Conservation (phyloP, 2,888 invertebrate genomes). For the Epistrophella euchroma region DNA sequence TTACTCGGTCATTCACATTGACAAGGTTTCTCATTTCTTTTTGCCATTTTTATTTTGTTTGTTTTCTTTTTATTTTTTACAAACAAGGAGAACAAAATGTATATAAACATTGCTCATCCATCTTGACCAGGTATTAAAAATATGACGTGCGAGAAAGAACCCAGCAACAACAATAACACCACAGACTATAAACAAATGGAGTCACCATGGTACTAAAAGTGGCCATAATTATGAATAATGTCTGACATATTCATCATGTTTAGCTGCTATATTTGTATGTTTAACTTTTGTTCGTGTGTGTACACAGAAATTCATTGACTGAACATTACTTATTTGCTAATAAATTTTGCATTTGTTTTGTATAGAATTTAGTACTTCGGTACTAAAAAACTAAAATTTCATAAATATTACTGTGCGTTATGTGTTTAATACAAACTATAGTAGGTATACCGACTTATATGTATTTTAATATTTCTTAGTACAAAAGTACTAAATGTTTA, state of each 20-base stretch:
- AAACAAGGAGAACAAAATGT: conserved; percentile 34
- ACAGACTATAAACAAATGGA: conserved; percentile 38
- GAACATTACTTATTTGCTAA: neutral
- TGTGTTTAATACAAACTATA: neutral
- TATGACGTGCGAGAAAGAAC: conserved; percentile 29
- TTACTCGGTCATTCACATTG: conserved; percentile 74
- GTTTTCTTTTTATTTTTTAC: conserved; percentile 9
- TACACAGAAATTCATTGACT: neutral
- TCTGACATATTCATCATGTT: conserved; percentile 47
- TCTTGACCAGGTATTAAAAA: conserved; percentile 67
- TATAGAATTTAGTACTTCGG: neutral
- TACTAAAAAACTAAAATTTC: neutral
- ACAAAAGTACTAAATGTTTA: conserved; percentile 1
- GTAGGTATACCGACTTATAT: too few species aligned
- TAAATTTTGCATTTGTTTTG: conserved; percentile 18
- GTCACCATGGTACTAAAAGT: conserved; percentile 49
- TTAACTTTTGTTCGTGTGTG: neutral
- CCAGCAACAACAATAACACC: conserved; percentile 40
- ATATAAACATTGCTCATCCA: conserved; percentile 48
- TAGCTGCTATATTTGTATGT: neutral
- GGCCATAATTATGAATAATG: conserved; percentile 63
- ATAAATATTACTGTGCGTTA: neutral
- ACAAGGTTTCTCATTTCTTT: conserved; percentile 44
- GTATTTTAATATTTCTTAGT: neutral
- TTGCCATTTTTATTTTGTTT: conserved; percentile 10